Evolutionary conservation across 2,113 vertebrate genomes (phyloP).

Genomic region (Chlorodrepanis virens): DNA sequence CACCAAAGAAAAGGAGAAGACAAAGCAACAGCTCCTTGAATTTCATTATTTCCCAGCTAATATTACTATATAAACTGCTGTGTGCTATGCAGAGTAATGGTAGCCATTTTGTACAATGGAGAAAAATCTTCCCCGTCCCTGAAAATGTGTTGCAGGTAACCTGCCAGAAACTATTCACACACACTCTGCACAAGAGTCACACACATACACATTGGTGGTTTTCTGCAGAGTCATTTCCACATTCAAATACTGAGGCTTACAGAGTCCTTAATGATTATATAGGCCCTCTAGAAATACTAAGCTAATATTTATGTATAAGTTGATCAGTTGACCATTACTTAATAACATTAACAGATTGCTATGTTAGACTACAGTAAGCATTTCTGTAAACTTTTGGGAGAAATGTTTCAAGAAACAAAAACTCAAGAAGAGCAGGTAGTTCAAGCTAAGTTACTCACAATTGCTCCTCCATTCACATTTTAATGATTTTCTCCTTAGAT

Average conservation of each 20-base stretch:
- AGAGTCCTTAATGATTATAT: neutral
- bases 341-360: neutral
- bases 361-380: slow-evolving; percentile 34
- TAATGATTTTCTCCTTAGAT: neutral
- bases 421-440: neutral
- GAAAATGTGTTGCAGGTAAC: neutral
- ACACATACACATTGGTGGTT: neutral
- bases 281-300: slow-evolving; percentile 7
- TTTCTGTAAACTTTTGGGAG: slow-evolving; percentile 14
- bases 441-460: slow-evolving; percentile 14
- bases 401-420: neutral
- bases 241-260: slow-evolving; percentile 4
- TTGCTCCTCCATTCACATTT: neutral
- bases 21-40: neutral
- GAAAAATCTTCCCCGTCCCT: neutral
- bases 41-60: neutral
- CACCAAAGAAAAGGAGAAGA: neutral
- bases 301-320: neutral
- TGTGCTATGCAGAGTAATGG: neutral
- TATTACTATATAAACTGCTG: neutral
- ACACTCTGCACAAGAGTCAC: neutral
- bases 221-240: slow-evolving; percentile 6
- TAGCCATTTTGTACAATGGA: neutral
- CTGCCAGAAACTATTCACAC: neutral
- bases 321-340: neutral